Evolutionary conservation across 2,797 vertebrate genomes (phyloP), one percentile per base, ranked within the genome.

Genomic region (Miichthys miiuy): DNA sequence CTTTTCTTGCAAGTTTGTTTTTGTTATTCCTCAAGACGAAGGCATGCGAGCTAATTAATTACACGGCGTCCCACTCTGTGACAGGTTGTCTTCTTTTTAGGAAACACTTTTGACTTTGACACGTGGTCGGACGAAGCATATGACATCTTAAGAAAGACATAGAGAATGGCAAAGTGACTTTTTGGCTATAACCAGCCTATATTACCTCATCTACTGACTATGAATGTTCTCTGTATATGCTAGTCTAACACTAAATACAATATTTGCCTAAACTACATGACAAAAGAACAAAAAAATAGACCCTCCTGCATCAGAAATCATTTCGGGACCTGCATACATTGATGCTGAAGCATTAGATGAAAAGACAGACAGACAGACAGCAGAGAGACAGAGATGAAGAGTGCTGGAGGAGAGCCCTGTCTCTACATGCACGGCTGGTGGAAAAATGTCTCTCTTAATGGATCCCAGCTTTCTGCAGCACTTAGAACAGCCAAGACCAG

Each of bases 391-490:
- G 81, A 86, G 78, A 89, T 75, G 83, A 88, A 68, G 84, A 84
- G 79, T 14, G 77, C 79, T 93, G 89, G 90, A 92, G 83, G 81
- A 88, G 27, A 79, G 87, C 91, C 84, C 75, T 89, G 91, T 91
- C 90, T 90, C 90, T 92, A 89, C 90, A 91, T 91, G 92, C 87
- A 86, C 72, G 85, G 79, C 87, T 86, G 89, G 87, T 91, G 92
- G 92, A 93, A 93, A 94, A 92, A 94, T 90, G 89, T 93, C 86
- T 91, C 86, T 77, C 86, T 84, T 94, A 94, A 94, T 93, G 92
- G 87, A 89, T 91, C 89, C 93, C 94, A 94, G 92, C 90, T 88
- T 84, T 90, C 91, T 88, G 55, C 80, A 80, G 85, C 87, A 82
- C 88, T 93, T 80, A 91, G 62, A 75, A 77, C 25, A 84, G 85